Percentiles rank a stretch among this genome's conserved stretches.
phyloP scores from a whole-genome alignment of 2,888 invertebrate genomes.

The Scaptomyza cyrtandrae region DNA sequence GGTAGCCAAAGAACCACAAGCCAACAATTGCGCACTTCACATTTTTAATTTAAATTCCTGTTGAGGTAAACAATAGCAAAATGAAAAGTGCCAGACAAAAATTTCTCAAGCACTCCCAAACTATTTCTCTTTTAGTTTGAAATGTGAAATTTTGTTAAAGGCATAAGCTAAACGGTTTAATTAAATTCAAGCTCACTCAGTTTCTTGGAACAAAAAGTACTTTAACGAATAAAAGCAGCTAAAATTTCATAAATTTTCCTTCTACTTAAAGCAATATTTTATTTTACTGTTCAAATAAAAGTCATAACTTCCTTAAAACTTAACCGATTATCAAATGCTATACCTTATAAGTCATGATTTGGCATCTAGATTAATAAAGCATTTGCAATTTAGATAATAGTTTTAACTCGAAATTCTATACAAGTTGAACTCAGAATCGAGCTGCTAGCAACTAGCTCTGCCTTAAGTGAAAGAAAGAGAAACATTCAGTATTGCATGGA shows the following conservation, averaged over 20 bases:
- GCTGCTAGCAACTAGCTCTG: neutral
- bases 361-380: no score
- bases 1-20: neutral
- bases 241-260: neutral
- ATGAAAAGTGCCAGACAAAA: neutral
- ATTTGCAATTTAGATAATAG: neutral
- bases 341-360: no score
- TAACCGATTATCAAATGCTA: no score
- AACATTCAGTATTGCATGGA: no score
- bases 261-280: neutral
- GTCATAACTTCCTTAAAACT: no score
- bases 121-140: neutral
- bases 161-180: neutral
- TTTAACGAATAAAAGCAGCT: no score
- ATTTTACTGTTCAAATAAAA: neutral
- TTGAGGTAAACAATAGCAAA: neutral
- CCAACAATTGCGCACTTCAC: neutral
- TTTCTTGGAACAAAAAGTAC: neutral
- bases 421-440: no score
- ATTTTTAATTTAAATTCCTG: slow-evolving; percentile 1
- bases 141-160: neutral
- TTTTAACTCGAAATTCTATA: no score
- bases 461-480: neutral
- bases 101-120: neutral
- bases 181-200: neutral